Percentiles rank a stretch among this genome's conserved stretches.
These are phyloP conservation scores for Triops cancriformis DNA, from an alignment of 1,140 invertebrate genomes.

Conservation along the genomic window DNA sequence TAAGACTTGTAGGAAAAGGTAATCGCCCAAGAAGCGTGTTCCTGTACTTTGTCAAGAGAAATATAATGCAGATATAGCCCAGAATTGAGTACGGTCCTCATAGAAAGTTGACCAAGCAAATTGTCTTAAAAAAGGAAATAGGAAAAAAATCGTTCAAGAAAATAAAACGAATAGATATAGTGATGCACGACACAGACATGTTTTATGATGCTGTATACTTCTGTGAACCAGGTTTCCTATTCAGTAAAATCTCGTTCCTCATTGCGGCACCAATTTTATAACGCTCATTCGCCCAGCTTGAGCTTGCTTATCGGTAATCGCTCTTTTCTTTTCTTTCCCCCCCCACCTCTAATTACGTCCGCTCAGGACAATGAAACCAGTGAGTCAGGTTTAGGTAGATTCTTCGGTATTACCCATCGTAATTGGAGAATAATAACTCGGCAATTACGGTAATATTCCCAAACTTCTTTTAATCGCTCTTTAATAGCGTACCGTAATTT, in stretches of 20 bases:
- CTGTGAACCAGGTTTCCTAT: background rate
- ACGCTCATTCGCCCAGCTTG: background rate
- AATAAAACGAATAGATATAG: background rate
- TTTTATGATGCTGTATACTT: conserved; percentile 14
- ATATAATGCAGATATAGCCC: background rate
- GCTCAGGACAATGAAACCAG: background rate
- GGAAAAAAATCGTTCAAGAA: background rate
- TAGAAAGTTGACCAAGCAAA: background rate
- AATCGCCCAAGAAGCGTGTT: background rate
- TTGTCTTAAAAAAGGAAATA: background rate
- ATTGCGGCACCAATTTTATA: background rate
- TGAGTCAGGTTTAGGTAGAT: too few relatives aligned
- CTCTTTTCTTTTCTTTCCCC: background rate
- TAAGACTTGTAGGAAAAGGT: background rate
- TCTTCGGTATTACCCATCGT: too few relatives aligned
- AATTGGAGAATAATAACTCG: too few relatives aligned
- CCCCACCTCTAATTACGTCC: background rate
- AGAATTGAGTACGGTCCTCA: background rate
- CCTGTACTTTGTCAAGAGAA: background rate
- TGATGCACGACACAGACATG: conserved; percentile 1
- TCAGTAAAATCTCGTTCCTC: background rate
- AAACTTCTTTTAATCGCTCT: too few relatives aligned
- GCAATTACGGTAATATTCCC: too few relatives aligned
- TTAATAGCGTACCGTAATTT: too few relatives aligned
- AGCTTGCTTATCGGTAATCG: background rate